Conservation (phyloP, 1,140 invertebrate species). For the Amphibalanus amphitrite region DNA sequence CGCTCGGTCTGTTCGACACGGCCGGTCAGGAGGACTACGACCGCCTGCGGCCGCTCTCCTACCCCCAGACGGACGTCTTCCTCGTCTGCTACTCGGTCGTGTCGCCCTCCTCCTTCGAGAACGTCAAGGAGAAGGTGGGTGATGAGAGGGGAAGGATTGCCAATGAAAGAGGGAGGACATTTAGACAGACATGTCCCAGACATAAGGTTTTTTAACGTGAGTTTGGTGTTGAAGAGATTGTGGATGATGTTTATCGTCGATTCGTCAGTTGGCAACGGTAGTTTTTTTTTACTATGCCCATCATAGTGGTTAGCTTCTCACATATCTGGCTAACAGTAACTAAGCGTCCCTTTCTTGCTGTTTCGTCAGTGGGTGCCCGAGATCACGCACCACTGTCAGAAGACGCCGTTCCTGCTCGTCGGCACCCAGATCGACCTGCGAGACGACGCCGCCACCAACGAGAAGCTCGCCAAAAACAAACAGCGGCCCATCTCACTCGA, state of each 20-base stretch:
- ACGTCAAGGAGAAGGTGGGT: constrained; percentile 98
- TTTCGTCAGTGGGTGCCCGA: constrained; percentile 94
- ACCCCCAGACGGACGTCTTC: constrained; percentile 98
- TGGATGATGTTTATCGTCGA: too few species aligned
- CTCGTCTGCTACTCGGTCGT: constrained; percentile 98
- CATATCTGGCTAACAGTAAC: too few species aligned
- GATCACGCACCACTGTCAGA: constrained; percentile 99
- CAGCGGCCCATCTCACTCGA: constrained; percentile 93
- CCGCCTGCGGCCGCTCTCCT: constrained; percentile 84
- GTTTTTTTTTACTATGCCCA: too few species aligned
- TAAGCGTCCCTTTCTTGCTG: too few species aligned
- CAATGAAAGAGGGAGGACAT: too few species aligned
- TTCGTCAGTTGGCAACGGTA: too few species aligned
- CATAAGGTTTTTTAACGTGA: too few species aligned
- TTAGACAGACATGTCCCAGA: too few species aligned
- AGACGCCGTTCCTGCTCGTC: constrained; percentile 93
- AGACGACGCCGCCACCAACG: constrained; percentile 87
- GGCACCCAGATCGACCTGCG: constrained; percentile 97
- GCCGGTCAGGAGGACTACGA: constrained; percentile 97
- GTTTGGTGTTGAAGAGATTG: too few species aligned
- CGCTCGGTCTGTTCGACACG: constrained; percentile 92
- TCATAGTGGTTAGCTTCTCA: too few species aligned
- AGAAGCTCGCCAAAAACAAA: constrained; percentile 97
- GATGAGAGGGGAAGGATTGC: too few species aligned
- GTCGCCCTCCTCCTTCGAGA: constrained; percentile 97